Percentiles rank a stretch among this genome's conserved stretches.
Conservation (phyloP, 2,888 invertebrate genomes). For the Tipula confusa region DNA sequence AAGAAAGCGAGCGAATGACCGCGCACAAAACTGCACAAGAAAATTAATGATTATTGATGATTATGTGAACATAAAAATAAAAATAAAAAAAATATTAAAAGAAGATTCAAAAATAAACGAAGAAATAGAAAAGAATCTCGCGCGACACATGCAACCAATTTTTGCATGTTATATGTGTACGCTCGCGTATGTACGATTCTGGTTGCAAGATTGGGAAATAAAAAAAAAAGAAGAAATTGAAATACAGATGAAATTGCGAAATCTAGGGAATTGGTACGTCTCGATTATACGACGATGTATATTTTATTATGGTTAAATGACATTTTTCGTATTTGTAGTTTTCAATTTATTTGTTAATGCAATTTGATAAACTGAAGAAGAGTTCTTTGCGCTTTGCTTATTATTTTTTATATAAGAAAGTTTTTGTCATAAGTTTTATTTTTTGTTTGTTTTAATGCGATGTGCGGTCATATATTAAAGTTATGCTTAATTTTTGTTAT, state of each 20-base stretch:
- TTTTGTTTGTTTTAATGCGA: neutral
- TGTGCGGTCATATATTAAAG: no score
- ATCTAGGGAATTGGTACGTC: slow-evolving; percentile 12
- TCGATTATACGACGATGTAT: neutral
- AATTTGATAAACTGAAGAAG: neutral
- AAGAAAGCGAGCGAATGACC: neutral
- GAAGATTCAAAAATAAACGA: neutral
- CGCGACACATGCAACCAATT: slow-evolving; percentile 12
- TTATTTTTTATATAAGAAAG: neutral
- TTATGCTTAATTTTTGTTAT: no score
- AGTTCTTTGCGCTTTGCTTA: neutral
- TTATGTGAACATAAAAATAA: neutral
- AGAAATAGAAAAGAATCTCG: neutral
- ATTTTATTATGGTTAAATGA: neutral
- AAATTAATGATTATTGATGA: neutral
- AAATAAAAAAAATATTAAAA: no score
- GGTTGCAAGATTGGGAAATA: neutral
- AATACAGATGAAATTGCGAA: slow-evolving; percentile 6
- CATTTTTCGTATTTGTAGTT: neutral
- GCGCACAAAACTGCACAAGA: neutral
- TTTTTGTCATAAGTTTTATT: neutral
- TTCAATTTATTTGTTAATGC: neutral
- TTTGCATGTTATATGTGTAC: neutral
- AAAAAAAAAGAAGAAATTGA: neutral
- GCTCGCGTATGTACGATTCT: neutral